Percentiles rank a stretch among this genome's conserved stretches.
Conservation (phyloP, 2,888 invertebrate genomes). For the Tubulanus polymorphus region DNA sequence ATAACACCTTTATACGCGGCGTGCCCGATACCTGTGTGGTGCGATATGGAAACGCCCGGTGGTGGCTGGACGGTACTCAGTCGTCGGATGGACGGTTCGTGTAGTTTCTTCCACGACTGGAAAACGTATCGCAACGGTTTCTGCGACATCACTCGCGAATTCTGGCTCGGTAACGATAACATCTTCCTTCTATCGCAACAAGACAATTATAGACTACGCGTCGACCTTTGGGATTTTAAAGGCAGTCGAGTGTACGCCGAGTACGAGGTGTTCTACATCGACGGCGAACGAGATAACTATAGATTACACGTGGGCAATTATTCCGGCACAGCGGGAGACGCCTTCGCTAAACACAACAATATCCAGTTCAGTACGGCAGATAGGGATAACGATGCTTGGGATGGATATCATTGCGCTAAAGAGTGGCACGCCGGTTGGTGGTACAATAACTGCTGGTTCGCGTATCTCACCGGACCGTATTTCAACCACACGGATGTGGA, state of each 20-base stretch:
- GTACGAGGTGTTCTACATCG: constrained; percentile 42
- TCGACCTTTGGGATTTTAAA: constrained; percentile 49
- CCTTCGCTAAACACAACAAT: constrained; percentile 81
- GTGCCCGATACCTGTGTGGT: constrained; percentile 61
- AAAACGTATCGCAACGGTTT: constrained; percentile 44
- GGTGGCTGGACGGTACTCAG: constrained; percentile 55
- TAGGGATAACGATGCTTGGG: constrained; percentile 80
- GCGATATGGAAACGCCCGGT: constrained; percentile 57
- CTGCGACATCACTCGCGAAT: constrained; percentile 41
- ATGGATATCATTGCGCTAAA: constrained; percentile 76
- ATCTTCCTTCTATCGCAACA: constrained; percentile 47
- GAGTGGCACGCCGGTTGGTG: constrained; percentile 96
- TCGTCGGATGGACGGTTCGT: constrained; percentile 31
- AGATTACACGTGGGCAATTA: constrained; percentile 35
- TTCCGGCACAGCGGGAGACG: constrained; percentile 78
- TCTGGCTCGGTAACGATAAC: constrained; percentile 49
- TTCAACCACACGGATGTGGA: constrained; percentile 55
- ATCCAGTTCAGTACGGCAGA: constrained; percentile 90
- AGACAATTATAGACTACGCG: constrained; percentile 38
- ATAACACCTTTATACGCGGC: constrained; percentile 40
- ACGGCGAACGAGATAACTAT: constrained; percentile 46
- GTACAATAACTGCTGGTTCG: constrained; percentile 93
- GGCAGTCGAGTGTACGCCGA: constrained; percentile 44
- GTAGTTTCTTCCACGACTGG: constrained; percentile 40
- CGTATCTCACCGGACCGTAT: constrained; percentile 86